These are phyloP conservation scores for Diabrotica undecimpunctata DNA, from an alignment of 1,140 invertebrate species.

Conservation along the genomic window DNA sequence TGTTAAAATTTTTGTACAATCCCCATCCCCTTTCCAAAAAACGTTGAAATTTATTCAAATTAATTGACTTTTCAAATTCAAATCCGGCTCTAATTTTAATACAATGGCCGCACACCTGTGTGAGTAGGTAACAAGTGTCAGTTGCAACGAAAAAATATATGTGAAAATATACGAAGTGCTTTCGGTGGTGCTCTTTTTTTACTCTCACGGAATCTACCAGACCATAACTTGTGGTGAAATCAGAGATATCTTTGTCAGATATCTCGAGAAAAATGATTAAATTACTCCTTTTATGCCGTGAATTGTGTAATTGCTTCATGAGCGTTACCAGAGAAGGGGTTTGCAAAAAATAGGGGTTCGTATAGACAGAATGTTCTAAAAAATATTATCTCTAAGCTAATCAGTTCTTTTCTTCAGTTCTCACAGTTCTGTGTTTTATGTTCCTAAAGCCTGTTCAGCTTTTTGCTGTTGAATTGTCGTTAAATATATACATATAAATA, in stretches of 20 bases:
- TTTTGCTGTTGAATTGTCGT: too few relatives aligned
- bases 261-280: conserved; percentile 15
- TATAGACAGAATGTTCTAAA: too few relatives aligned
- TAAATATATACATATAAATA: too few relatives aligned
- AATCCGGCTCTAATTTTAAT: neutral
- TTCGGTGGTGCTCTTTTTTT: neutral
- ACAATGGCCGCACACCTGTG: neutral
- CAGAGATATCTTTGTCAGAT: conserved; percentile 17
- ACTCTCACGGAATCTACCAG: conserved; percentile 11
- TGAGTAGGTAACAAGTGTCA: neutral
- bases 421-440: too few relatives aligned
- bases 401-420: too few relatives aligned
- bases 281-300: conserved; percentile 10
- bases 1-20: too few relatives aligned
- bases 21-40: too few relatives aligned
- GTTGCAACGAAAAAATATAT: neutral
- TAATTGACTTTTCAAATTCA: conserved; percentile 11
- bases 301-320: conserved; percentile 5
- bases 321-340: neutral
- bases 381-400: too few relatives aligned
- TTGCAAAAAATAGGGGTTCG: neutral
- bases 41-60: neutral
- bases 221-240: conserved; percentile 17
- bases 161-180: neutral
- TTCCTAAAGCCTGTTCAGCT: too few relatives aligned